Conservation (phyloP, 1,140 invertebrate species). For the Ruditapes philippinarum region DNA sequence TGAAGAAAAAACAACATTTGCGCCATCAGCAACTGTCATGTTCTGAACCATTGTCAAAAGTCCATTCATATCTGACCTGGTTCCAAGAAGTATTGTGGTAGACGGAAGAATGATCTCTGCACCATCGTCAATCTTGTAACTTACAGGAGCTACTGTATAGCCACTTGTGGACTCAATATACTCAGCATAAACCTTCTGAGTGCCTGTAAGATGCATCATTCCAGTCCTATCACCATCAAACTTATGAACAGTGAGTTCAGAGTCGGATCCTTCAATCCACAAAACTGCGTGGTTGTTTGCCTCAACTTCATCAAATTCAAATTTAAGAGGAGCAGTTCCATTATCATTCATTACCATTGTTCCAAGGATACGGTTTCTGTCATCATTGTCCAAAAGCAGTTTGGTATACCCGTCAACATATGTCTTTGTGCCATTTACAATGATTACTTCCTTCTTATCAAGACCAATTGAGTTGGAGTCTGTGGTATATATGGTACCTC, state of each 20-base stretch:
- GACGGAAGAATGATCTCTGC: constrained; percentile 78
- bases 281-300: constrained; percentile 76
- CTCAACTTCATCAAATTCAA: constrained; percentile 78
- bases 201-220: constrained; percentile 71
- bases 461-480: constrained; percentile 69
- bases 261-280: constrained; percentile 72
- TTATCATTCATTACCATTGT: constrained; percentile 75
- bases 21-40: constrained; percentile 79
- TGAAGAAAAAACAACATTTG: constrained; percentile 73
- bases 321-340: constrained; percentile 55
- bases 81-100: constrained; percentile 80
- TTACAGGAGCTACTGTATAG: constrained; percentile 82
- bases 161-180: constrained; percentile 79
- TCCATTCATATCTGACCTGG: constrained; percentile 75
- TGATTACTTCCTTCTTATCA: constrained; percentile 69
- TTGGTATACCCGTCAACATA: constrained; percentile 72
- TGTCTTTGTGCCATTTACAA: constrained; percentile 65
- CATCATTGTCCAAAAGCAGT: constrained; percentile 79
- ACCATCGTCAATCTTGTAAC: constrained; percentile 75
- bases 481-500: constrained; percentile 77
- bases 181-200: constrained; percentile 78
- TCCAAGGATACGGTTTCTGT: constrained; percentile 77
- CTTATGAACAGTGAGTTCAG: constrained; percentile 78
- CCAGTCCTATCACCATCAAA: constrained; percentile 81
- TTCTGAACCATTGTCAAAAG: constrained; percentile 79